These are phyloP conservation scores for Caenorhabditis sp. DNA, from an alignment of 2,888 invertebrate species.

Conservation along the genomic window DNA sequence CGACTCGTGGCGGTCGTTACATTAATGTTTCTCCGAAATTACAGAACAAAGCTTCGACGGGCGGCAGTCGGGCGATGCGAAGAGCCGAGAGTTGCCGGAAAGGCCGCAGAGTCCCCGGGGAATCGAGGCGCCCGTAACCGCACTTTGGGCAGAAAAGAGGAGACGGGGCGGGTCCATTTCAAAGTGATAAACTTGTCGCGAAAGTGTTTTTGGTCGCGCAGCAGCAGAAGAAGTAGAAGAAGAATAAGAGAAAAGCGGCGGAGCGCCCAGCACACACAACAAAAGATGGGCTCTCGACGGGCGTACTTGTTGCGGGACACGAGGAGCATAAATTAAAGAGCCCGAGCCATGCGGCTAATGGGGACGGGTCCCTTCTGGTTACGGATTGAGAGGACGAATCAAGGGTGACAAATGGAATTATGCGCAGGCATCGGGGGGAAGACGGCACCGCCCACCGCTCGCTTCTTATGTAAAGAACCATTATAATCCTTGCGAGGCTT, in stretches of 20 bases:
- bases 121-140: constrained; percentile 15
- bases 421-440: neutral
- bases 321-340: constrained; percentile 53
- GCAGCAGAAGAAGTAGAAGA: constrained; percentile 1
- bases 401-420: constrained; percentile 23
- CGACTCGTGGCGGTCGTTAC: neutral
- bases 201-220: constrained; percentile 23
- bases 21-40: neutral
- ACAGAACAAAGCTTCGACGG: constrained; percentile 4
- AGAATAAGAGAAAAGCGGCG: constrained; percentile 17
- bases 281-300: constrained; percentile 11
- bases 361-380: neutral
- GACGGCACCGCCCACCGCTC: neutral
- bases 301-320: constrained; percentile 32
- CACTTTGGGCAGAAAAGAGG: constrained; percentile 23
- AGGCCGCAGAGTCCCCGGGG: constrained; percentile 10
- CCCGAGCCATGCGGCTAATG: constrained; percentile 3
- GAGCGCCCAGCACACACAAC: constrained; percentile 16
- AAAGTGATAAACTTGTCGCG: constrained; percentile 52
- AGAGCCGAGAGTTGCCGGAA: constrained; percentile 3
- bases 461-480: constrained; percentile 5
- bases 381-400: constrained; percentile 15
- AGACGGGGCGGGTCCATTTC: constrained; percentile 25
- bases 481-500: constrained; percentile 20
- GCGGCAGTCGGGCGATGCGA: neutral